Base-by-base conservation (phyloP, 2,797 vertebrate species). In the Intellagama lesueurii region DNA sequence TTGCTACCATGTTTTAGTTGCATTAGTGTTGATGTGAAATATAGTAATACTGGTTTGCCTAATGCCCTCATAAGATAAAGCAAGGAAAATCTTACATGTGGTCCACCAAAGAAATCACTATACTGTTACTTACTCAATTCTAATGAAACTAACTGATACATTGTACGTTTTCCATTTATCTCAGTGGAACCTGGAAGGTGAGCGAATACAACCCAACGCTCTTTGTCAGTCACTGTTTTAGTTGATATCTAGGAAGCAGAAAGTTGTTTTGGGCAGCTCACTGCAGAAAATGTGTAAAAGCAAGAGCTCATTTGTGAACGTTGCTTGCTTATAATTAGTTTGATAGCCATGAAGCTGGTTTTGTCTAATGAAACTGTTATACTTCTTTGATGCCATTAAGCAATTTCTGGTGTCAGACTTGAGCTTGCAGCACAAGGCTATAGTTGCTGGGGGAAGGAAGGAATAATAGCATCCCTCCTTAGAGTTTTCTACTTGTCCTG, bases 321-420 rank as follows among this genome's bases (percentile, higher is more conserved):
- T 69, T 56, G 47, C 60, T 77, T 77, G 28, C 40, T 47, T 68
- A 49, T 68, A 78, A 86, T 86, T 86, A 86, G 73, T 24, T 73
- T 77, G 85, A 86, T 69, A 78, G 76, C 75, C n/a, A 1, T 32
- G 85, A 79, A 86, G 19, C 85, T 79, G 30, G 40, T 76, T 24
- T 76, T 76, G 72, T 79, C 16, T 86, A 86, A 77, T 77, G 40
- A 73, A 77, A 77, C 56, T 44, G 85, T 64, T 47, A 40, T 40
- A 40, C 19, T 78, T 69, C n/a, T 49, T 19, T 49, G 85, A 68
- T 86, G 44, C 35, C 75, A 86, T 73, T 86, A 77, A 77, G 28
- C 56, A 30, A 47, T 77, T 77, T 68, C 19, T 66, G 56, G 56
- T 78, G 75, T 78, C 64, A 78, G 75, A 68, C 19, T 79, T 78